Conservation (phyloP, 1,140 invertebrate genomes). For the Bilobella aurantiaca region DNA sequence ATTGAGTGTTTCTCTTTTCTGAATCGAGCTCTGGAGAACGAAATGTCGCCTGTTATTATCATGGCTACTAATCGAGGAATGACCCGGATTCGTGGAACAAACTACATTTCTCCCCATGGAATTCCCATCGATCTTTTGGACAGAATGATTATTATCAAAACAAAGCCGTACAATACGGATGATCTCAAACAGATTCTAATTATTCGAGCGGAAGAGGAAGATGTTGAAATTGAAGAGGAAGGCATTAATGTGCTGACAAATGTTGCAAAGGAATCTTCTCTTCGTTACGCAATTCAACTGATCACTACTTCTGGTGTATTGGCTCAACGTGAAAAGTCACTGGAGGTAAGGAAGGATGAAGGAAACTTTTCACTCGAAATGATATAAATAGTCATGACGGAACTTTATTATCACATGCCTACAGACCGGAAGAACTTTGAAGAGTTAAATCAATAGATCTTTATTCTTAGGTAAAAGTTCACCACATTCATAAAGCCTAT, state of each 20-base stretch:
- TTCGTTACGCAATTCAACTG: constrained; percentile 95
- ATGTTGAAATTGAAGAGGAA: constrained; percentile 87
- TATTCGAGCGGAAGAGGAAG: constrained; percentile 83
- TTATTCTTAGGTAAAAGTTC: constrained; percentile 55
- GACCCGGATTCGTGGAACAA: constrained; percentile 75
- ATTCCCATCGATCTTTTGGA: constrained; percentile 94
- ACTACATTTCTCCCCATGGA: constrained; percentile 78
- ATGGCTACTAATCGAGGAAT: constrained; percentile 99
- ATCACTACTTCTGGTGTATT: constrained; percentile 92
- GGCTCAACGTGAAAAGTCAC: constrained; percentile 65
- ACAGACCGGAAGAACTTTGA: not conserved
- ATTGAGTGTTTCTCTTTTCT: constrained; percentile 98
- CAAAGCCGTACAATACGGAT: constrained; percentile 73
- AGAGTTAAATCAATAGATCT: not conserved
- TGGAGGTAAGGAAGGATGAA: constrained; percentile 58
- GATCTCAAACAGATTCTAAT: constrained; percentile 87
- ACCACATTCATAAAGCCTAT: constrained; percentile 91
- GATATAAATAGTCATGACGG: too few relatives aligned
- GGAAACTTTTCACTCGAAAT: too few relatives aligned
- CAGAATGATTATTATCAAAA: constrained; percentile 88
- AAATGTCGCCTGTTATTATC: constrained; percentile 93
- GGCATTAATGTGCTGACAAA: constrained; percentile 81
- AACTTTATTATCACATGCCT: not conserved
- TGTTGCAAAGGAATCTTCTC: constrained; percentile 83
- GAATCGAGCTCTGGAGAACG: constrained; percentile 90